A percentile compares a stretch with the other conserved stretches of the same genome.
Evolutionary conservation across 2,797 vertebrate species (phyloP).

Genomic region (Xiphophorus birchmanni): DNA sequence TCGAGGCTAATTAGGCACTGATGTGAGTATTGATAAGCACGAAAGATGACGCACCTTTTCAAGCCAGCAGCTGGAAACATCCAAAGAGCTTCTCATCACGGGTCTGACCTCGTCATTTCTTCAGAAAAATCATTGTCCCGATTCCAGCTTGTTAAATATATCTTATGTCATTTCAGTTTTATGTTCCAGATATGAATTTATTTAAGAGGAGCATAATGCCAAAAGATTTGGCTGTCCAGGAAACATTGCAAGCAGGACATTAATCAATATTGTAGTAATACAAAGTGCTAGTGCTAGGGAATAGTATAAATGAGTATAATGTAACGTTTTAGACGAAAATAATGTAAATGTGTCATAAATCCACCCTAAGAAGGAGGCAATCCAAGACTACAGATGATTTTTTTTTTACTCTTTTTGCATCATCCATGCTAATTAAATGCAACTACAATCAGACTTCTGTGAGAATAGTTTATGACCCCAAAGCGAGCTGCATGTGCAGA

Average conservation of each 20-base stretch:
- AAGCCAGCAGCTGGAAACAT: constrained; percentile 18
- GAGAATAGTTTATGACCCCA: background rate
- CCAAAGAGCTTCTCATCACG: constrained; percentile 38
- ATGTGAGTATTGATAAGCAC: constrained; percentile 54
- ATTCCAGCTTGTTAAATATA: background rate
- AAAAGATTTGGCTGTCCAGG: background rate
- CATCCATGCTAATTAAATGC: background rate
- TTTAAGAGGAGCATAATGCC: background rate
- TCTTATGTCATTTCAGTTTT: background rate
- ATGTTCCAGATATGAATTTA: background rate
- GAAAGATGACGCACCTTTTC: constrained; percentile 50
- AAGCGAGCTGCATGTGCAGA: background rate
- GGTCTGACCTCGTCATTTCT: background rate
- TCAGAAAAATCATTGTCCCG: background rate
- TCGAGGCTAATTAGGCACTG: constrained; percentile 61
- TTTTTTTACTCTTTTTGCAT: background rate
- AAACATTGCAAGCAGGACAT: background rate
- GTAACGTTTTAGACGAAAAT: background rate
- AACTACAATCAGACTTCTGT: background rate
- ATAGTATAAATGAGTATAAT: background rate
- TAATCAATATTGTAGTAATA: background rate
- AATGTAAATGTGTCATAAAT: background rate
- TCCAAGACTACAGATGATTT: background rate
- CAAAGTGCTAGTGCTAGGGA: background rate
- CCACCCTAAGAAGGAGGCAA: background rate